These are phyloP conservation scores for Petrophora chlorosata DNA, from an alignment of 2,888 invertebrate genomes.

Conservation along the genomic window DNA sequence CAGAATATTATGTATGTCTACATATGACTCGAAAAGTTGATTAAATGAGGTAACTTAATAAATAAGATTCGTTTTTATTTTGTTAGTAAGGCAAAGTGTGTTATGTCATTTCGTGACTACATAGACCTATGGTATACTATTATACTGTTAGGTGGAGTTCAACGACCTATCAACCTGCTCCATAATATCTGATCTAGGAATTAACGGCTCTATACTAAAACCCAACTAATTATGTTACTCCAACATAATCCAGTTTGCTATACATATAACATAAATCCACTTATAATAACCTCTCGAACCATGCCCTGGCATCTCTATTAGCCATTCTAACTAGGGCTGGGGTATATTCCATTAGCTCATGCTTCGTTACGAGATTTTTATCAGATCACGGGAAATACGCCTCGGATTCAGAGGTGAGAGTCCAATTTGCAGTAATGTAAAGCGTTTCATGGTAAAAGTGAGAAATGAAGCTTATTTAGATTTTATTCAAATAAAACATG, in stretches of 20 bases:
- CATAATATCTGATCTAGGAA: slow-evolving; percentile 28
- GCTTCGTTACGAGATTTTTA: slow-evolving; percentile 48
- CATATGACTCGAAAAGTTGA: too few species aligned
- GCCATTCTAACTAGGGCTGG: slow-evolving; percentile 17
- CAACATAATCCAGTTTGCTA: slow-evolving; percentile 32
- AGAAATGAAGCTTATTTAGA: slow-evolving; percentile 45
- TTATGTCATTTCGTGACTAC: too few species aligned
- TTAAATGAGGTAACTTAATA: too few species aligned
- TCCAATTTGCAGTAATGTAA: slow-evolving; percentile 66
- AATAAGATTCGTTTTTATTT: too few species aligned
- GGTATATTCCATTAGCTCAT: slow-evolving; percentile 28
- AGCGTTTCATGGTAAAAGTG: slow-evolving; percentile 52
- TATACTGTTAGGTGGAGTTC: too few species aligned
- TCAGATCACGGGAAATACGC: slow-evolving; percentile 30
- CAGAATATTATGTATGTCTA: too few species aligned
- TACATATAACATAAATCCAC: slow-evolving; percentile 19
- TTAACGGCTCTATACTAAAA: slow-evolving; percentile 26
- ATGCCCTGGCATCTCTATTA: slow-evolving; percentile 11
- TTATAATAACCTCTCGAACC: slow-evolving; percentile 30
- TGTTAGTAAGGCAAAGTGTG: too few species aligned
- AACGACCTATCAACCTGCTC: slow-evolving; percentile 2
- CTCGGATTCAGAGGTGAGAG: slow-evolving; percentile 50
- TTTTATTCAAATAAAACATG: slow-evolving; percentile 40
- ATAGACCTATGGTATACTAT: too few species aligned
- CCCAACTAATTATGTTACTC: slow-evolving; percentile 36